Conservation (phyloP, 2,888 invertebrate genomes). For the Dicyrtomina minuta region DNA sequence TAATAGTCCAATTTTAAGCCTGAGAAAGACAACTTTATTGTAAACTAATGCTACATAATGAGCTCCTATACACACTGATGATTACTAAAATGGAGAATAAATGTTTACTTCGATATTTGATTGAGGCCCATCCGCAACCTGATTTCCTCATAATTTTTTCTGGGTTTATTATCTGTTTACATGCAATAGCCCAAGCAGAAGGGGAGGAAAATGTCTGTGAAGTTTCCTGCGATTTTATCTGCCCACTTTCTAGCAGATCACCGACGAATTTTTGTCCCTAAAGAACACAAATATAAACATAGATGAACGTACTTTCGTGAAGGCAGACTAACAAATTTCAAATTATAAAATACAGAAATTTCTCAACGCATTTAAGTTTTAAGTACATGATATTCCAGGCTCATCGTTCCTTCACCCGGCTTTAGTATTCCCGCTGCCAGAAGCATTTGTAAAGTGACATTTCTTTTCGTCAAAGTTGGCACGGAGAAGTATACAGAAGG, state of each 20-base stretch:
- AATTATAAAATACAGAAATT: neutral
- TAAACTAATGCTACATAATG: too few species aligned
- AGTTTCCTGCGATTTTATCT: conserved; percentile 84
- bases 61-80: neutral
- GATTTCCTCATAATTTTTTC: conserved; percentile 71
- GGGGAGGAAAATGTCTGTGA: conserved; percentile 85
- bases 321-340: too few species aligned
- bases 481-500: conserved; percentile 58
- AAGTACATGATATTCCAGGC: conserved; percentile 80
- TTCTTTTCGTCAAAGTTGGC: conserved; percentile 58
- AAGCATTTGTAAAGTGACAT: conserved; percentile 82
- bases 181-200: conserved; percentile 90
- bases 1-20: conserved; percentile 77
- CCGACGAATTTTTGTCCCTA: conserved; percentile 87
- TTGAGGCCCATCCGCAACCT: conserved; percentile 91
- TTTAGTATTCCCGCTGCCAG: conserved; percentile 72
- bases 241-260: conserved; percentile 80
- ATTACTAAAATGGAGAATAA: neutral
- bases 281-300: neutral
- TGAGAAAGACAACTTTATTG: too few species aligned
- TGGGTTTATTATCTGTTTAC: conserved; percentile 86
- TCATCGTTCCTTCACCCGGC: conserved; percentile 79
- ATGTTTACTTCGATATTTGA: conserved; percentile 60
- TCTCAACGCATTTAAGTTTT: neutral
- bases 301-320: too few species aligned